Evolutionary conservation across 2,888 invertebrate genomes (phyloP).

Genomic region (Synergus umbraculus): DNA sequence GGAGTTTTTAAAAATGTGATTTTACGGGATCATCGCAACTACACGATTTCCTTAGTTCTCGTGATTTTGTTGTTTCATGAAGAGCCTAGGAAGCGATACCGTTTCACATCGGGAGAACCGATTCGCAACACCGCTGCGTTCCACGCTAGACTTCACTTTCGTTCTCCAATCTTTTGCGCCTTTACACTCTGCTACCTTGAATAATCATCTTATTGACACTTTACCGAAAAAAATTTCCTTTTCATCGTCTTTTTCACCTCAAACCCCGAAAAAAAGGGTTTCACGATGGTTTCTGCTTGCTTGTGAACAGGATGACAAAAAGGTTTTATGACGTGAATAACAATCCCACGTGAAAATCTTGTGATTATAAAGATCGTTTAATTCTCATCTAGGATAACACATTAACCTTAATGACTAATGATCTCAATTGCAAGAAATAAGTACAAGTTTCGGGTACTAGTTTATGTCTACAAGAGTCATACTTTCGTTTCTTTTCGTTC

Average conservation of each 20-base stretch:
- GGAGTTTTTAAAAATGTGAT: background rate
- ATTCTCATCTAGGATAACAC: background rate
- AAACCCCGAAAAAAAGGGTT: background rate
- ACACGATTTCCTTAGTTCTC: constrained; percentile 41
- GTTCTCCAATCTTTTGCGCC: constrained; percentile 52
- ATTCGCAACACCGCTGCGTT: constrained; percentile 53
- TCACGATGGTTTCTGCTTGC: too few species aligned
- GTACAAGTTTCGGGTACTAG: background rate
- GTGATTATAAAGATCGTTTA: background rate
- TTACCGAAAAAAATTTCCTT: constrained; percentile 15
- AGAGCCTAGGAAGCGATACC: constrained; percentile 46
- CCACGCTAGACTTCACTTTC: constrained; percentile 56
- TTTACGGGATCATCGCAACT: constrained; percentile 1
- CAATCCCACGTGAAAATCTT: background rate
- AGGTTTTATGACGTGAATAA: background rate
- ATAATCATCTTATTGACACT: constrained; percentile 51
- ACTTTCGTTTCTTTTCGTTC: constrained; percentile 12
- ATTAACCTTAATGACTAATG: constrained; percentile 21
- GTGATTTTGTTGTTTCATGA: constrained; percentile 34
- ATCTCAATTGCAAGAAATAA: background rate
- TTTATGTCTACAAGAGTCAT: background rate
- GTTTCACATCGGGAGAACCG: constrained; percentile 49
- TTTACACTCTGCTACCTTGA: constrained; percentile 51
- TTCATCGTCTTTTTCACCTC: background rate
- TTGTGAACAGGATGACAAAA: background rate